phyloP scores from a whole-genome alignment of 2,113 vertebrate genomes.

The Ceyx cyanopectus region DNA sequence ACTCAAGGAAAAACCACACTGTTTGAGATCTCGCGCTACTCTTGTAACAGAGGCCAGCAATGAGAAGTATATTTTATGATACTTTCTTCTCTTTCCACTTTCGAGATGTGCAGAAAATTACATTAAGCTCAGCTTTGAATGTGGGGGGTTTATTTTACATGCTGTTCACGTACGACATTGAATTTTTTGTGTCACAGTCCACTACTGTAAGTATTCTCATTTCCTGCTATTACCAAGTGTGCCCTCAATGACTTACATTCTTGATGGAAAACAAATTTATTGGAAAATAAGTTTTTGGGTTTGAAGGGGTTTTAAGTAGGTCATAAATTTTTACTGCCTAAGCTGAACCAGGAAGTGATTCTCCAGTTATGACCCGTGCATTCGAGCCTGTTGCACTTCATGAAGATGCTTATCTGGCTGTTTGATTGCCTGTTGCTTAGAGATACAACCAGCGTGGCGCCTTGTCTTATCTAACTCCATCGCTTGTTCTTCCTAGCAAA shows the following conservation, averaged over 20 bases:
- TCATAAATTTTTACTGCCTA: conserved; percentile 74
- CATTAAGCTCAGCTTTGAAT: background rate
- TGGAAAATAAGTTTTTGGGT: conserved; percentile 40
- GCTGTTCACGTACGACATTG: background rate
- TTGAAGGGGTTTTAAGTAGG: conserved; percentile 65
- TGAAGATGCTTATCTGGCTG: conserved; percentile 84
- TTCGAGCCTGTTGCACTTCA: conserved; percentile 69
- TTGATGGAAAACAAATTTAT: conserved; percentile 40
- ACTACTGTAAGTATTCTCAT: conserved; percentile 3
- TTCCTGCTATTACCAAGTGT: conserved; percentile 26
- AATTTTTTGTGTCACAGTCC: background rate
- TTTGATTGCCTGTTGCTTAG: conserved; percentile 82
- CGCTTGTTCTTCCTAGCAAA: conserved; percentile 81
- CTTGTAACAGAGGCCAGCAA: background rate
- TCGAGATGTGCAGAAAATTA: background rate
- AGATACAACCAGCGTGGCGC: conserved; percentile 80
- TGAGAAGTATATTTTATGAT: background rate
- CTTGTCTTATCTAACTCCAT: conserved; percentile 84
- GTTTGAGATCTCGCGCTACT: background rate
- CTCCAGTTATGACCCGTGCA: conserved; percentile 55
- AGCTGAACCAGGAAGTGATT: conserved; percentile 75
- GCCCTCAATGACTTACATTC: background rate
- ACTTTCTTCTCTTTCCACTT: background rate
- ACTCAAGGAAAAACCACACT: background rate
- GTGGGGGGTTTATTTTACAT: background rate